These are phyloP conservation scores for Ophioderma brevispina DNA, from an alignment of 35 echinoderm and acorn worm genomes.

Conservation along the genomic window DNA sequence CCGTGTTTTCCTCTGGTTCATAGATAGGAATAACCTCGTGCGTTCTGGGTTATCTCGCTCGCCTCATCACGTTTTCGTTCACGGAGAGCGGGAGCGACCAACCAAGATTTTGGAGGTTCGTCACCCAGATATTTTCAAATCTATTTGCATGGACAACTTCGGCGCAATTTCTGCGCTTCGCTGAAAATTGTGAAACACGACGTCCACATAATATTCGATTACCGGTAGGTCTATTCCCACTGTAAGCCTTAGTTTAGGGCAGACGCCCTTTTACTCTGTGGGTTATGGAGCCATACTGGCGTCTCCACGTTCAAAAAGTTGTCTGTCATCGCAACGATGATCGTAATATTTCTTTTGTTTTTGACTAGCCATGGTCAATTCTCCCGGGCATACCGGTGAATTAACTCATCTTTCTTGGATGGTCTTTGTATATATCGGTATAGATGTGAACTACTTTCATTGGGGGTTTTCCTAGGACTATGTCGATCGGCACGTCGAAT, in stretches of 20 bases:
- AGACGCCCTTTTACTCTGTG: constrained; percentile 1
- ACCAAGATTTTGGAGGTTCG: neutral
- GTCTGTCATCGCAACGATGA: neutral
- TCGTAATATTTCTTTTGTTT: neutral
- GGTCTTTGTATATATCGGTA: neutral
- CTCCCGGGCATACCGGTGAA: constrained; percentile 13
- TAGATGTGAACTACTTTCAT: neutral
- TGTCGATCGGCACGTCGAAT: constrained; percentile 13
- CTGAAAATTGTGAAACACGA: neutral
- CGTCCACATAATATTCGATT: neutral
- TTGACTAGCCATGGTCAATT: constrained; percentile 26
- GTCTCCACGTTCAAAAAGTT: neutral
- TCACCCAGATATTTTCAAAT: neutral
- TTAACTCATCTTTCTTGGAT: neutral
- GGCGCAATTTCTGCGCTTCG: neutral
- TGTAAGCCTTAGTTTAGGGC: neutral
- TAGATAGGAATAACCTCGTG: too few relatives aligned
- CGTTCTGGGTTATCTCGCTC: too few relatives aligned
- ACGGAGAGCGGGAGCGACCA: neutral
- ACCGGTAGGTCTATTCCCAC: neutral
- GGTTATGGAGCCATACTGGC: constrained; percentile 1
- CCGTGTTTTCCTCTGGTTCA: too few relatives aligned
- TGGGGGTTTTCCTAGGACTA: neutral
- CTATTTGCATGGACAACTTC: neutral
- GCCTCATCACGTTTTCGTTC: too few relatives aligned